Conservation (phyloP, 2,888 invertebrate species). For the Ischnura elegans region DNA sequence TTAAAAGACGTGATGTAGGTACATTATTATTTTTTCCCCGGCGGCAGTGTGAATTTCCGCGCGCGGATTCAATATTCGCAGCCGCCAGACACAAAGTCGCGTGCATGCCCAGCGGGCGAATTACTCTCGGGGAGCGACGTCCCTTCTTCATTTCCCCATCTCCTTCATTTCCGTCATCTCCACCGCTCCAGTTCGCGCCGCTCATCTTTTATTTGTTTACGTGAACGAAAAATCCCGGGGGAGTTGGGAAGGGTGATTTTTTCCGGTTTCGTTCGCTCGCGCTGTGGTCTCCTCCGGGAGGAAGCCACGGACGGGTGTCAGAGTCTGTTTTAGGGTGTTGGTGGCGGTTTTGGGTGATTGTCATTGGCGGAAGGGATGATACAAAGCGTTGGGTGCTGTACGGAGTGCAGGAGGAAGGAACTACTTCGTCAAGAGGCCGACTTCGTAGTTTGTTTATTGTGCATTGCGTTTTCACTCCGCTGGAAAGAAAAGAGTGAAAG, state of each 20-base stretch:
- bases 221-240: not conserved
- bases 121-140: conserved; percentile 5
- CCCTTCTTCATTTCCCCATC: not conserved
- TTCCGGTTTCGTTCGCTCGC: not conserved
- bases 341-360: not conserved
- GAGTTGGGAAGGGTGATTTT: not conserved
- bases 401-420: not conserved
- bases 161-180: not conserved
- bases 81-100: conserved; percentile 27
- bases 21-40: too few relatives aligned
- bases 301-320: not conserved
- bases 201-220: conserved; percentile 8
- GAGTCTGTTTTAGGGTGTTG: not conserved
- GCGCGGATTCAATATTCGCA: conserved; percentile 46
- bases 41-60: not conserved
- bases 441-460: too few relatives aligned
- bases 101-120: conserved; percentile 15
- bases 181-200: not conserved
- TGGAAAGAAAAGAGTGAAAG: too few relatives aligned
- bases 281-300: not conserved
- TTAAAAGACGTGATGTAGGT: not conserved
- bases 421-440: too few relatives aligned
- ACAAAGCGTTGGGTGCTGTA: not conserved
- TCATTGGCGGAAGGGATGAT: not conserved
- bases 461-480: too few relatives aligned